phyloP scores from a whole-genome alignment of 1,140 invertebrate species.

The Pectinophora gossypiella region DNA sequence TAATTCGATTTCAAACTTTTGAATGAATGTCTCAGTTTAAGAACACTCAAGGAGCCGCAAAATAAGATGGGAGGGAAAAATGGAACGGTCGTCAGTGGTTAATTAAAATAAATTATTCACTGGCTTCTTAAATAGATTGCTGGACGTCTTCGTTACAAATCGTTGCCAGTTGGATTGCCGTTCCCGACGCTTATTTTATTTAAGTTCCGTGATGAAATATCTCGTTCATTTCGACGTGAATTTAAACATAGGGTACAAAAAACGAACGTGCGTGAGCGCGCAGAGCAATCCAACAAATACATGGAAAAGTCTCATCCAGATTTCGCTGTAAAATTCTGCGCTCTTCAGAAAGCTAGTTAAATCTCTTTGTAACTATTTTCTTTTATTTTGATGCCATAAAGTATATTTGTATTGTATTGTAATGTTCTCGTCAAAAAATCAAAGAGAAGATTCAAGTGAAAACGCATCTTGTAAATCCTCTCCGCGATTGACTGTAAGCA shows the following conservation, averaged over 20 bases:
- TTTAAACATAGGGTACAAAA: too few relatives aligned
- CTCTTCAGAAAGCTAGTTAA: too few relatives aligned
- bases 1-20: conserved; percentile 72
- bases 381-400: too few relatives aligned
- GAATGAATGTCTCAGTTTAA: conserved; percentile 60
- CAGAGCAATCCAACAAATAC: too few relatives aligned
- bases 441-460: not conserved
- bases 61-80: conserved; percentile 57
- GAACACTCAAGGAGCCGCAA: conserved; percentile 45
- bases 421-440: too few relatives aligned
- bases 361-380: too few relatives aligned
- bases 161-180: conserved; percentile 31
- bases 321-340: too few relatives aligned
- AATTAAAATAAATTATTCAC: conserved; percentile 70
- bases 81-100: conserved; percentile 52
- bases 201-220: conserved; percentile 5
- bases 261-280: too few relatives aligned
- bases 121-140: conserved; percentile 40
- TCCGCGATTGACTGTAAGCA: too few relatives aligned
- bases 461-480: not conserved
- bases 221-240: not conserved
- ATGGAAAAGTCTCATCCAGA: too few relatives aligned
- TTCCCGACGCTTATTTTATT: conserved; percentile 17
- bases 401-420: too few relatives aligned
- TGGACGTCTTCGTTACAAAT: conserved; percentile 32